These are phyloP conservation scores for Acanthacorydalis orientalis DNA, from an alignment of 2,888 invertebrate species.

Conservation along the genomic window DNA sequence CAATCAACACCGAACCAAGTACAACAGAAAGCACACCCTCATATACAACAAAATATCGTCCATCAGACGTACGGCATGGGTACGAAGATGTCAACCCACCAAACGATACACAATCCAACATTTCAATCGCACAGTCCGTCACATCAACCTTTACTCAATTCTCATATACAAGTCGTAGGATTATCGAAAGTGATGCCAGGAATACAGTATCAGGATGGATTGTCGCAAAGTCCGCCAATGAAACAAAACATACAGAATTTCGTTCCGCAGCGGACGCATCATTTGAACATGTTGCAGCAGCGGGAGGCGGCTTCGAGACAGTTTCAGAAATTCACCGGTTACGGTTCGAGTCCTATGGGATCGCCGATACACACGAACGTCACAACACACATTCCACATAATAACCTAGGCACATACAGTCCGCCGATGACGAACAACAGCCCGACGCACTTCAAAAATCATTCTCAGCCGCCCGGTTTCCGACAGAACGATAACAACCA, in stretches of 20 bases:
- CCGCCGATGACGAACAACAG: background rate
- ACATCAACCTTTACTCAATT: conserved; percentile 5
- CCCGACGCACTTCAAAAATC: conserved; percentile 6
- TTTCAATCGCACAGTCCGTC: conserved; percentile 8
- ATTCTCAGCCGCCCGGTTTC: conserved; percentile 9
- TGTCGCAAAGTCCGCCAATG: background rate
- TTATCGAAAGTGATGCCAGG: conserved; percentile 16
- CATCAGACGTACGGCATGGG: conserved; percentile 24
- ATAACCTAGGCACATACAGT: background rate
- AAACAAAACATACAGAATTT: conserved; percentile 2
- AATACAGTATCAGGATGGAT: conserved; percentile 19
- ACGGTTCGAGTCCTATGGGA: background rate
- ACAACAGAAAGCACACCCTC: conserved; percentile 3
- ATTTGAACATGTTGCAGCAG: background rate
- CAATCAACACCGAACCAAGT: conserved; percentile 3
- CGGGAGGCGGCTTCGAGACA: background rate
- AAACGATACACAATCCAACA: background rate
- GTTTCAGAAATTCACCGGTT: background rate
- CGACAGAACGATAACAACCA: conserved; percentile 10
- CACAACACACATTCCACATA: background rate
- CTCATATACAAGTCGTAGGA: background rate
- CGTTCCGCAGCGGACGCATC: background rate
- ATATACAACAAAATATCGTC: conserved; percentile 19
- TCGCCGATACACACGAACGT: background rate
- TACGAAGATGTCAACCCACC: background rate